Conservation (phyloP, 1,140 invertebrate species). For the Apis cerana region DNA sequence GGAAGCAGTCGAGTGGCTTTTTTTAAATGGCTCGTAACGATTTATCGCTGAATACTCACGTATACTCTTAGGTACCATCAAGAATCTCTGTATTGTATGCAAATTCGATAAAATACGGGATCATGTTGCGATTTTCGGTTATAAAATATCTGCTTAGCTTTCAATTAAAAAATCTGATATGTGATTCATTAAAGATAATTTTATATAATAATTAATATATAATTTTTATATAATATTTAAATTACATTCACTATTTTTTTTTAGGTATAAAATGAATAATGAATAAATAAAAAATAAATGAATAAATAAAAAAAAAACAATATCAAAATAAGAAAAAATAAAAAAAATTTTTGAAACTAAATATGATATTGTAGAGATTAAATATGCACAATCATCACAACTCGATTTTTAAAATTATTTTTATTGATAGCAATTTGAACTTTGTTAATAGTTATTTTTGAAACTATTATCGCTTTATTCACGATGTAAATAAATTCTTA, state of each 20-base stretch:
- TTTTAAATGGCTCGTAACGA: constrained; percentile 56
- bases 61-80: constrained; percentile 40
- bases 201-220: no score
- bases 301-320: not conserved
- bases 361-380: constrained; percentile 18
- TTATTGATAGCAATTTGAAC: constrained; percentile 1
- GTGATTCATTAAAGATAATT: constrained; percentile 19
- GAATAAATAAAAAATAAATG: not conserved
- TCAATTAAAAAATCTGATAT: constrained; percentile 7
- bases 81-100: constrained; percentile 53
- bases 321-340: not conserved
- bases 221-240: no score
- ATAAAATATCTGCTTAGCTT: constrained; percentile 5
- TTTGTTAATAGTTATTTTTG: not conserved
- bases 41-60: constrained; percentile 51
- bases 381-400: constrained; percentile 26
- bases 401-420: constrained; percentile 41
- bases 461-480: not conserved
- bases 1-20: constrained; percentile 56
- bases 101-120: constrained; percentile 36
- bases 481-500: constrained; percentile 6
- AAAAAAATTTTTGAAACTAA: not conserved
- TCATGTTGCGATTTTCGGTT: constrained; percentile 4
- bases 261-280: not conserved
- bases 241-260: not conserved